Percentiles rank a stretch among this genome's conserved stretches.
These are phyloP conservation scores for Eublepharis macularius DNA, from an alignment of 2,113 vertebrate species.

Conservation along the genomic window DNA sequence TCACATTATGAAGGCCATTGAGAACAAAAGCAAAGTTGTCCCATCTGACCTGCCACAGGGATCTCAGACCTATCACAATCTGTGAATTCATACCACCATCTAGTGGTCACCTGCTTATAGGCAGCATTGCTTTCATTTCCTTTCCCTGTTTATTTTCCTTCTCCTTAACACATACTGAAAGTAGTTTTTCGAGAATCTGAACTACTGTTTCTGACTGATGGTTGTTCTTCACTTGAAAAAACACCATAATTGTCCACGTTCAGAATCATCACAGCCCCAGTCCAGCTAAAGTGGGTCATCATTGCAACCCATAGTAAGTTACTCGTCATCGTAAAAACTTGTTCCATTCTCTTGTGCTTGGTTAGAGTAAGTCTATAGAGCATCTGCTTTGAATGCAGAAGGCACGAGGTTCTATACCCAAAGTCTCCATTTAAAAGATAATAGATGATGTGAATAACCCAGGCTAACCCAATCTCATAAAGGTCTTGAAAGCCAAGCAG, in stretches of 20 bases:
- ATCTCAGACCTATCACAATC: background rate
- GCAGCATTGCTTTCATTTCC: background rate
- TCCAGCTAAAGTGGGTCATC: background rate
- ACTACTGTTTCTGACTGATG: background rate
- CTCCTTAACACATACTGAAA: background rate
- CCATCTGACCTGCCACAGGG: background rate
- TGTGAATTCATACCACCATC: constrained; percentile 37
- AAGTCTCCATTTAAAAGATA: no score
- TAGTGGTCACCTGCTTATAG: constrained; percentile 4
- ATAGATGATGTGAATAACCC: no score
- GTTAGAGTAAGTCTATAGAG: background rate
- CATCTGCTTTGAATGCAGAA: no score
- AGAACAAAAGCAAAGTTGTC: background rate
- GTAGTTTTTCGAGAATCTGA: background rate
- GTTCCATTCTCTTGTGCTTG: background rate
- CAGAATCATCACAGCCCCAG: no score
- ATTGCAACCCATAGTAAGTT: no score
- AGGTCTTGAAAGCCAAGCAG: no score
- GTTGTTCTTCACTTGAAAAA: background rate
- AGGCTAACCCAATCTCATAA: no score
- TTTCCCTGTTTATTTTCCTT: background rate
- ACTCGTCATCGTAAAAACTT: no score
- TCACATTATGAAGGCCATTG: background rate
- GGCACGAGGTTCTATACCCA: no score
- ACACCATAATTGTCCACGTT: background rate